A percentile compares a stretch with the other conserved stretches of the same genome.
Conservation (phyloP, 2,113 vertebrate genomes). For the Thamnophis sirtalis region DNA sequence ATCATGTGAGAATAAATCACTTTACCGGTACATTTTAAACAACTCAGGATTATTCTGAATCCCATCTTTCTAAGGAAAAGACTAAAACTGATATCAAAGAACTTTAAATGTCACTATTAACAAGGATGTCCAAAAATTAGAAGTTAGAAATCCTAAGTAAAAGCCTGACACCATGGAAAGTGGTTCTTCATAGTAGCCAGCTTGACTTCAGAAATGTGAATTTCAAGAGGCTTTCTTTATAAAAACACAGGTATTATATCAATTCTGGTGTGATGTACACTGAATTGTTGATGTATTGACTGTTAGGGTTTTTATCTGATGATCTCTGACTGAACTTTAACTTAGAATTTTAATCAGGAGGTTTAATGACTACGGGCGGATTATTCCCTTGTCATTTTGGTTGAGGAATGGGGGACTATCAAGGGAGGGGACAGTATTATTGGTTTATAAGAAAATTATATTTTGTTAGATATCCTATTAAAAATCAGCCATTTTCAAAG, state of each 20-base stretch:
- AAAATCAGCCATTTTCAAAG: background rate
- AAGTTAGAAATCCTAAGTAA: background rate
- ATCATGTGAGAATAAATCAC: constrained; percentile 22
- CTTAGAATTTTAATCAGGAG: background rate
- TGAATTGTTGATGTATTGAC: background rate
- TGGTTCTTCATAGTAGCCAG: background rate
- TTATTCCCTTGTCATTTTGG: background rate
- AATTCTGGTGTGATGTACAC: background rate
- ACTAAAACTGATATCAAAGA: background rate
- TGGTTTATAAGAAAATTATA: background rate
- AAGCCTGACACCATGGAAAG: background rate
- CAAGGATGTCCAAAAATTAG: background rate
- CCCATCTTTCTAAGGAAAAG: background rate
- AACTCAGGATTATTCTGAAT: constrained; percentile 34
- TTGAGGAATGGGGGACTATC: background rate
- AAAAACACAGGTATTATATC: background rate
- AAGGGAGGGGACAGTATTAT: background rate
- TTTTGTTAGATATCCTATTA: background rate
- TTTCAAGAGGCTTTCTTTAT: background rate
- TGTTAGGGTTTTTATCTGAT: background rate
- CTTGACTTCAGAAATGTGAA: background rate
- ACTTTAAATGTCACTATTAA: background rate
- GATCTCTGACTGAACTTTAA: background rate
- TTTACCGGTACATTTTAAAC: constrained; percentile 46
- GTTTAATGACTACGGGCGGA: background rate